These are phyloP conservation scores for Myathropa florea DNA, from an alignment of 2,888 invertebrate genomes.

Conservation along the genomic window DNA sequence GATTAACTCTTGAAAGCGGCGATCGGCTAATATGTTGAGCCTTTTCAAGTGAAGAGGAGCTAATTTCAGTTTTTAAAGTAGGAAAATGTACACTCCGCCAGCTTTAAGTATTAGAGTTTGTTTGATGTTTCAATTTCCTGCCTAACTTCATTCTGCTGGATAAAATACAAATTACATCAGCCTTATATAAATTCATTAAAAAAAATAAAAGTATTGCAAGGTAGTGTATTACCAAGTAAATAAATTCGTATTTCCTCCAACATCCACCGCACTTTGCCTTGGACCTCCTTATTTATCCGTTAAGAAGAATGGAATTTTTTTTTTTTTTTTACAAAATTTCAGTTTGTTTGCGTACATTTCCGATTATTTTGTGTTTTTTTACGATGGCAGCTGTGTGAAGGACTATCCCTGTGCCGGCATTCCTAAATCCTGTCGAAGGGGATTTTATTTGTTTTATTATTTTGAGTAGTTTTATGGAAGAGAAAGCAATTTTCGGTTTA, in stretches of 20 bases:
- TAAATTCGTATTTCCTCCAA: slow-evolving; percentile 38
- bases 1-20: slow-evolving; percentile 25
- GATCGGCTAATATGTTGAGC: slow-evolving; percentile 19
- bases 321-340: slow-evolving; percentile 25
- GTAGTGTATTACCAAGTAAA: slow-evolving; percentile 52
- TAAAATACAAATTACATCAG: slow-evolving; percentile 43
- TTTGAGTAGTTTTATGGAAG: slow-evolving; percentile 63
- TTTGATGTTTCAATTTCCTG: slow-evolving; percentile 45
- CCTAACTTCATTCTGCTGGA: neutral
- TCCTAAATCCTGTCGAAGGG: slow-evolving; percentile 45
- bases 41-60: neutral
- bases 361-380: slow-evolving; percentile 43
- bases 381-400: slow-evolving; percentile 40
- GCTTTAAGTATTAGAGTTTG: slow-evolving; percentile 11
- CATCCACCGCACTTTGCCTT: neutral
- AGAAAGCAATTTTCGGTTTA: slow-evolving; percentile 53
- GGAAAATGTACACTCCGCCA: neutral
- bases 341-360: slow-evolving; percentile 55
- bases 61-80: neutral
- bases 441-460: slow-evolving; percentile 67
- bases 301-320: slow-evolving; percentile 40
- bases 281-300: slow-evolving; percentile 12
- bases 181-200: slow-evolving; percentile 36
- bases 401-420: slow-evolving; percentile 22
- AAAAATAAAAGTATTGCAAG: slow-evolving; percentile 8